phyloP scores from a whole-genome alignment of 2,797 vertebrate species.

The Simalia tracyae region DNA sequence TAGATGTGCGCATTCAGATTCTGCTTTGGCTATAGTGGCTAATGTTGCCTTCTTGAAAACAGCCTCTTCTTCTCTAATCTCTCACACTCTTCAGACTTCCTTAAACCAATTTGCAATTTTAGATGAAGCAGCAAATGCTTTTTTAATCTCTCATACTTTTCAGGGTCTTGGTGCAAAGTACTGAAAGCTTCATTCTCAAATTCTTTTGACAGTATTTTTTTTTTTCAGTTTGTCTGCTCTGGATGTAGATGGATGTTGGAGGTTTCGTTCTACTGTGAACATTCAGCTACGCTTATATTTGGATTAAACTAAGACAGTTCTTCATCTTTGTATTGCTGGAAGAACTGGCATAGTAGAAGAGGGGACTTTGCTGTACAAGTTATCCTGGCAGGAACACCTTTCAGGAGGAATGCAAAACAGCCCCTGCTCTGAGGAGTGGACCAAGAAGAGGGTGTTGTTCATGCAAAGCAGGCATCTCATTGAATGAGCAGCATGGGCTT shows the following conservation, averaged over 20 bases:
- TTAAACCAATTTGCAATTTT: background rate
- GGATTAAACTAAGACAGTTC: slow-evolving; percentile 3
- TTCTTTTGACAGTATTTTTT: background rate
- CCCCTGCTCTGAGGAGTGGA: too few species aligned
- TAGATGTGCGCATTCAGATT: background rate
- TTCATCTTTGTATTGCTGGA: slow-evolving; percentile 1
- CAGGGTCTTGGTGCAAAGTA: background rate
- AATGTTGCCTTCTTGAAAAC: background rate
- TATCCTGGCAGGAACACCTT: too few species aligned
- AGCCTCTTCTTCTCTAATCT: too few species aligned
- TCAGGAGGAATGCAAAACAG: too few species aligned
- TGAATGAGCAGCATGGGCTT: too few species aligned
- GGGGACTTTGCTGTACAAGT: too few species aligned
- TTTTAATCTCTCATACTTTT: background rate
- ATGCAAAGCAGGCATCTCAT: too few species aligned
- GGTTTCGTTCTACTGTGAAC: background rate
- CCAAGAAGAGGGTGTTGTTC: too few species aligned
- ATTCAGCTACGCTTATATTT: background rate
- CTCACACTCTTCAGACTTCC: background rate
- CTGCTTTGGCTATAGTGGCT: background rate
- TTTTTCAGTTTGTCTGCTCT: background rate
- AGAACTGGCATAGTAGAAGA: too few species aligned
- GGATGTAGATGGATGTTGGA: background rate
- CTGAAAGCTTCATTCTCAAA: slow-evolving; percentile 3
- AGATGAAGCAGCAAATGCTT: background rate